Conservation (phyloP, 2,888 invertebrate genomes). For the Julus scanicus region DNA sequence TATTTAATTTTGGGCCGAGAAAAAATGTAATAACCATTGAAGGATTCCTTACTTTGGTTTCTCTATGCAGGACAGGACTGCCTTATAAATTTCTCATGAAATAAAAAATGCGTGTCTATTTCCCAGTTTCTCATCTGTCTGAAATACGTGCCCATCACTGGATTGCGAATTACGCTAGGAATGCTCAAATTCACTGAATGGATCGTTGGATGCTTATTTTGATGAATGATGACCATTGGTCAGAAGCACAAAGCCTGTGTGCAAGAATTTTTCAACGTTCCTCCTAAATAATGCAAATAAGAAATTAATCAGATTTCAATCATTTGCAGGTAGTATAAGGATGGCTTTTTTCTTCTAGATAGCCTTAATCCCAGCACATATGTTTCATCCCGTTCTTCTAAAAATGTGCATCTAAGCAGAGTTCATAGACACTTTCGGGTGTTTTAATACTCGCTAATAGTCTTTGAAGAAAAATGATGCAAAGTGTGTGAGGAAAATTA, state of each 20-base stretch:
- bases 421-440: neutral
- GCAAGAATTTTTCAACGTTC: too few species aligned
- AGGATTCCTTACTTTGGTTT: neutral
- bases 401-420: neutral
- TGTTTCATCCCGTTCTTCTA: neutral
- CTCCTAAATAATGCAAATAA: too few species aligned
- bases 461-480: constrained; percentile 26
- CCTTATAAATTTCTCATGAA: constrained; percentile 6
- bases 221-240: constrained; percentile 24
- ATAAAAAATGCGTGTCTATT: constrained; percentile 19
- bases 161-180: constrained; percentile 33
- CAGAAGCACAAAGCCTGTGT: neutral
- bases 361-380: too few species aligned
- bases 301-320: too few species aligned
- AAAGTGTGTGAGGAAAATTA: constrained; percentile 4
- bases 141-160: constrained; percentile 26
- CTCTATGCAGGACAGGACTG: neutral
- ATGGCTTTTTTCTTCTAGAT: too few species aligned
- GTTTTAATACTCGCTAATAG: neutral
- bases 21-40: neutral
- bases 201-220: neutral
- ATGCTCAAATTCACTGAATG: constrained; percentile 3
- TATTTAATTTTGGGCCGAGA: neutral
- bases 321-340: too few species aligned
- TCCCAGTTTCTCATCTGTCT: constrained; percentile 33